A percentile compares a stretch with the other conserved stretches of the same genome.
phyloP scores from a whole-genome alignment of 2,113 vertebrate species.

The Dasyprocta punctata region DNA sequence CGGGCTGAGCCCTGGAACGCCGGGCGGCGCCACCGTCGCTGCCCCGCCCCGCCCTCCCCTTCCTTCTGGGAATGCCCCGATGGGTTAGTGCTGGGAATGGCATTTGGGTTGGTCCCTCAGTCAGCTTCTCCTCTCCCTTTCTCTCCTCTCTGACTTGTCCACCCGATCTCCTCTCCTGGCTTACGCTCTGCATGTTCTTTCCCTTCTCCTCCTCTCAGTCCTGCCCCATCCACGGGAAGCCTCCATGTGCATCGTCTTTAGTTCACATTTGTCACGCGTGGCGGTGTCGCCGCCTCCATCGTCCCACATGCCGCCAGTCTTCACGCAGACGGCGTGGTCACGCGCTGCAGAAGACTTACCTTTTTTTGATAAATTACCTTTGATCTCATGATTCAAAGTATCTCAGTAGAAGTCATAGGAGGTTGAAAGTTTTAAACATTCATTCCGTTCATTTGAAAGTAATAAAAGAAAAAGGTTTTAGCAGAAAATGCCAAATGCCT shows the following conservation, averaged over 20 bases:
- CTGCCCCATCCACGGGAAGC: conserved; percentile 68
- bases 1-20: conserved; percentile 80
- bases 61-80: conserved; percentile 69
- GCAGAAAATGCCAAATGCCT: conserved; percentile 22
- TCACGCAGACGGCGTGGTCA: neutral
- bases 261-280: conserved; percentile 57
- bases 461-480: neutral
- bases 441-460: neutral
- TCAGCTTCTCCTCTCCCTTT: conserved; percentile 5
- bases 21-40: neutral
- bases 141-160: conserved; percentile 36
- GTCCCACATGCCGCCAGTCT: neutral
- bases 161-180: conserved; percentile 32
- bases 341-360: neutral
- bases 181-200: conserved; percentile 76
- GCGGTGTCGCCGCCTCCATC: conserved; percentile 68
- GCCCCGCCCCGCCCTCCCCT: conserved; percentile 30
- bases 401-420: conserved; percentile 54
- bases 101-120: conserved; percentile 10
- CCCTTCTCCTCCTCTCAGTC: conserved; percentile 62
- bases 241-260: conserved; percentile 52
- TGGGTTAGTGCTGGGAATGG: conserved; percentile 50
- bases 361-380: conserved; percentile 67
- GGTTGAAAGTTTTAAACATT: neutral
- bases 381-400: conserved; percentile 64